phyloP scores from a whole-genome alignment of 2,888 invertebrate species.

The Acleris holmiana region DNA sequence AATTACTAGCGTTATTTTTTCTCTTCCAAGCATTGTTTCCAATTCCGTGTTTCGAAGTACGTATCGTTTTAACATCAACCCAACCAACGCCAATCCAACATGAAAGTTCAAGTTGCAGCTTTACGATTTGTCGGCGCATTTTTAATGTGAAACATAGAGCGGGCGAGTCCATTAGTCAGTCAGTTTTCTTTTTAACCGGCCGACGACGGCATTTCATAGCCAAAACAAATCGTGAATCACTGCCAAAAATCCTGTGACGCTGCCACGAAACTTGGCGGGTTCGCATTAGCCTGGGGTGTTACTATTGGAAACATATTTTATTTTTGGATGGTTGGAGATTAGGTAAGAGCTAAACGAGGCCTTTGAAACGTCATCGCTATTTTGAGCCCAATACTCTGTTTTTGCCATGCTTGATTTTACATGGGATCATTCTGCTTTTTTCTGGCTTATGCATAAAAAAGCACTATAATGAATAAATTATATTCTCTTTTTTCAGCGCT shows the following conservation, averaged over 20 bases:
- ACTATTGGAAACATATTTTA: slow-evolving; percentile 7
- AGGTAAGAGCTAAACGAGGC: slow-evolving; percentile 3
- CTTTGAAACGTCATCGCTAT: no score
- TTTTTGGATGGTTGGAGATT: background rate
- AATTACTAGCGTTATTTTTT: no score
- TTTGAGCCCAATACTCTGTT: no score
- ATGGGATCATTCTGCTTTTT: no score
- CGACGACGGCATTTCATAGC: slow-evolving; percentile 60
- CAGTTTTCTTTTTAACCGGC: slow-evolving; percentile 52
- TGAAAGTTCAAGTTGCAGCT: slow-evolving; percentile 29
- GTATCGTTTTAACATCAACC: background rate
- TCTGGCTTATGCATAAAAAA: no score
- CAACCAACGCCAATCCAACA: slow-evolving; percentile 7
- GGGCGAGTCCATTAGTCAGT: slow-evolving; percentile 68
- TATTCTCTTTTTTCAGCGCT: no score
- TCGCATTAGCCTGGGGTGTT: slow-evolving; percentile 37
- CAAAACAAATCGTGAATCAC: slow-evolving; percentile 83
- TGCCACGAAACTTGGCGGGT: slow-evolving; percentile 36
- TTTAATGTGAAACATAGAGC: slow-evolving; percentile 59
- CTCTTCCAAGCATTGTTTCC: background rate
- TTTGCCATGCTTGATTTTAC: no score
- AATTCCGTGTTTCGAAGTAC: background rate
- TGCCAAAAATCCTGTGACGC: slow-evolving; percentile 67
- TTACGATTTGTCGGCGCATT: slow-evolving; percentile 40
- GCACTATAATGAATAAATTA: no score